Evolutionary conservation across 1,140 invertebrate species (phyloP).

Genomic region (Anoplolepis gracilipes): DNA sequence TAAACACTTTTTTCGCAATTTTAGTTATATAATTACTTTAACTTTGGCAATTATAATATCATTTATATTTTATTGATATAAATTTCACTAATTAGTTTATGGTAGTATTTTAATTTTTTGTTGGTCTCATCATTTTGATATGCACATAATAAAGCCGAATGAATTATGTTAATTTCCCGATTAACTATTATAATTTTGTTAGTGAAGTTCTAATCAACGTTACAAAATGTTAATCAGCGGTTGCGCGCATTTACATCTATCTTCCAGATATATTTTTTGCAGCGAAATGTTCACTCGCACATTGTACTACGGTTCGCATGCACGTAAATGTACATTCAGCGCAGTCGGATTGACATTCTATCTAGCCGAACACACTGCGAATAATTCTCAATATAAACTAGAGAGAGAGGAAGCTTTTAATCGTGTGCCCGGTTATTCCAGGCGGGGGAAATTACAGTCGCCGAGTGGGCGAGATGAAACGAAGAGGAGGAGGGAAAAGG

Average conservation of each 20-base stretch:
- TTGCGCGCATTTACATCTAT: constrained; percentile 21
- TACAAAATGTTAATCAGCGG: constrained; percentile 46
- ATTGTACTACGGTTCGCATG: constrained; percentile 8
- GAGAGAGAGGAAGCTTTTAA: constrained; percentile 59
- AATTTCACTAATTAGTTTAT: neutral
- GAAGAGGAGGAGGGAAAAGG: neutral
- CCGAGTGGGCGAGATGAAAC: neutral
- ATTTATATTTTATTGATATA: neutral
- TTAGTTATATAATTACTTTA: neutral
- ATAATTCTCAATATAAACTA: constrained; percentile 57
- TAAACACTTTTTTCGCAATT: neutral
- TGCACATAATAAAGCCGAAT: neutral
- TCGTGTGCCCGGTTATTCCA: constrained; percentile 59
- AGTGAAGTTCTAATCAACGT: constrained; percentile 15
- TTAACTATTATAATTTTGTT: constrained; percentile 16
- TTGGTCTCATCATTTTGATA: neutral
- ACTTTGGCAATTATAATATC: constrained; percentile 3
- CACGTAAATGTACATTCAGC: constrained; percentile 46
- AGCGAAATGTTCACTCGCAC: neutral
- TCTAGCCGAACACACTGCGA: constrained; percentile 29
- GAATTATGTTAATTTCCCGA: constrained; percentile 6
- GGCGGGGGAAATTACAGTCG: constrained; percentile 33
- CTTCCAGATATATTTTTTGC: constrained; percentile 34
- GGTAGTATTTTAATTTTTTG: neutral
- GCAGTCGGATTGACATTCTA: constrained; percentile 13